A percentile compares a stretch with the other conserved stretches of the same genome.
phyloP scores from a whole-genome alignment of 1,140 invertebrate species.

The Hermetia illucens region DNA sequence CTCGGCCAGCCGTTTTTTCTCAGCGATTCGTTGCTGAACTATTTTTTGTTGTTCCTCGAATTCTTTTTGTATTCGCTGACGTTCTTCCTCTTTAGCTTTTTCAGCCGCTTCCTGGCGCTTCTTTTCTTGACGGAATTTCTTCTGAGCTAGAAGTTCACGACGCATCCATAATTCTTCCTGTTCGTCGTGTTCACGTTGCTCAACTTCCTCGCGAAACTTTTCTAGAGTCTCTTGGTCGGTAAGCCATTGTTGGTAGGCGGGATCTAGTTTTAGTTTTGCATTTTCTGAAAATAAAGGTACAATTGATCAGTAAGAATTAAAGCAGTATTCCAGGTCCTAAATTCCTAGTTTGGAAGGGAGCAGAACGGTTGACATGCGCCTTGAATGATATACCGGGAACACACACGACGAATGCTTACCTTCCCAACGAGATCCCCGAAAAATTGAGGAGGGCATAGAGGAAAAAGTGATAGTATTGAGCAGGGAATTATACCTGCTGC shows the following conservation, averaged over 20 bases:
- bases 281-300: slow-evolving; percentile 13
- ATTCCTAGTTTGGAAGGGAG: no score
- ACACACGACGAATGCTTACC: no score
- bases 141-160: slow-evolving; percentile 27
- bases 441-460: no score
- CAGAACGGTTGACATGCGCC: no score
- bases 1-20: slow-evolving; percentile 30
- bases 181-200: slow-evolving; percentile 15
- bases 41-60: slow-evolving; percentile 33
- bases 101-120: slow-evolving; percentile 16
- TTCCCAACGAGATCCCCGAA: no score
- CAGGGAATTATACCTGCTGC: no score
- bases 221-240: slow-evolving; percentile 18
- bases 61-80: slow-evolving; percentile 22
- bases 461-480: no score
- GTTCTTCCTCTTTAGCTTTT: slow-evolving; percentile 15
- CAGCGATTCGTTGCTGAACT: slow-evolving; percentile 30
- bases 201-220: slow-evolving; percentile 17
- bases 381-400: no score
- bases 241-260: slow-evolving; percentile 22
- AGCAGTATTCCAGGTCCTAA: no score
- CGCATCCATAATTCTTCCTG: slow-evolving; percentile 27
- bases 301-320: no score
- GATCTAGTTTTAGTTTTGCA: slow-evolving; percentile 16
- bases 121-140: slow-evolving; percentile 25